A percentile compares a stretch with the other conserved stretches of the same genome.
Conservation (phyloP, 2,113 vertebrate genomes). For the Rhabdomys dilectus region DNA sequence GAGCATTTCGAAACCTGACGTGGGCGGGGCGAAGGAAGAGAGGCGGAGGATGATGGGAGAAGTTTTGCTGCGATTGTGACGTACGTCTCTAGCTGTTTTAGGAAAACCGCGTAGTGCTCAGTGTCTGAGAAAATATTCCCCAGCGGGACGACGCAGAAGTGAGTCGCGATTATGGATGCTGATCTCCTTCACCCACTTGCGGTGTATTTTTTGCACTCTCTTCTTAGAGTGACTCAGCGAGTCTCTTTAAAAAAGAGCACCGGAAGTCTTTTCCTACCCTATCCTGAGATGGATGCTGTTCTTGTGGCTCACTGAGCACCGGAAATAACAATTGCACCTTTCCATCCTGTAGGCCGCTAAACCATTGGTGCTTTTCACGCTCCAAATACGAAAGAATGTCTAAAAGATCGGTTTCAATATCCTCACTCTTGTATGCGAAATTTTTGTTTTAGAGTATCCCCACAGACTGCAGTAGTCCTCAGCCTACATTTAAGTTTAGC, state of each 20-base stretch:
- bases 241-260: background rate
- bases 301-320: background rate
- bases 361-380: background rate
- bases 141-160: background rate
- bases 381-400: background rate
- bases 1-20: conserved; percentile 55
- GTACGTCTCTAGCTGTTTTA: fast-evolving
- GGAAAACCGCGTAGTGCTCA: fast-evolving
- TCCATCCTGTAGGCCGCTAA: fast-evolving
- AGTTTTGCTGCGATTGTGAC: conserved; percentile 54
- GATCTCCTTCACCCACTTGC: background rate
- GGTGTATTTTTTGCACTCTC: background rate
- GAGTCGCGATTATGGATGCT: background rate
- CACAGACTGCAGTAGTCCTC: too few species aligned
- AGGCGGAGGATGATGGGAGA: conserved; percentile 10
- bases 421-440: background rate
- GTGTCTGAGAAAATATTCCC: background rate
- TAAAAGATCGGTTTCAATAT: background rate
- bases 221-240: conserved; percentile 46
- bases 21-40: conserved; percentile 54
- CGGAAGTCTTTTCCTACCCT: background rate
- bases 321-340: background rate
- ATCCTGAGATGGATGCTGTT: background rate
- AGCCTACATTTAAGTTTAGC: background rate
- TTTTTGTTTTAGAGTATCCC: background rate